A percentile compares a stretch with the other conserved stretches of the same genome.
Evolutionary conservation across 1,140 invertebrate species (phyloP).

Genomic region (Drosophila orena): DNA sequence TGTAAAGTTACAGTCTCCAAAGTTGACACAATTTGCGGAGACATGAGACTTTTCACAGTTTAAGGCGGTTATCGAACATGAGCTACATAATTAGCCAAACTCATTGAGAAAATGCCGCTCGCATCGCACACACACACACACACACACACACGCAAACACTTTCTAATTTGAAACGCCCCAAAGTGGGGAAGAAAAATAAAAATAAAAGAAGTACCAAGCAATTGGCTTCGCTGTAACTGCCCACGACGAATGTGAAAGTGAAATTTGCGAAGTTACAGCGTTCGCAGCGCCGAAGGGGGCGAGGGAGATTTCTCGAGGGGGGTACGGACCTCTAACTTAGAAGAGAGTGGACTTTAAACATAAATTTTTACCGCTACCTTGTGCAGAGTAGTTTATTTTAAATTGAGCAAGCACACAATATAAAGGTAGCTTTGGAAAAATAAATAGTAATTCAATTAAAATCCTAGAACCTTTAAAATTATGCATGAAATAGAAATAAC

Average conservation of each 20-base stretch:
- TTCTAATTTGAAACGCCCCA: slow-evolving; percentile 65
- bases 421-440: too few relatives aligned
- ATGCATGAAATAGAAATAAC: too few relatives aligned
- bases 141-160: slow-evolving; percentile 42
- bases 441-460: too few relatives aligned
- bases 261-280: slow-evolving; percentile 56
- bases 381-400: too few relatives aligned
- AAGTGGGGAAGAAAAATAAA: slow-evolving; percentile 29
- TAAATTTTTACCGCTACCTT: too few relatives aligned
- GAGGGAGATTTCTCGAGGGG: background rate
- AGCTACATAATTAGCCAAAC: slow-evolving; percentile 47
- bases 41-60: slow-evolving; percentile 25
- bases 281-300: background rate
- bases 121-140: slow-evolving; percentile 18
- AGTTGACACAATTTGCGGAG: slow-evolving; percentile 28
- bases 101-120: slow-evolving; percentile 44
- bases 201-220: slow-evolving; percentile 61
- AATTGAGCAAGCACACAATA: too few relatives aligned
- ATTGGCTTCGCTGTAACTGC: slow-evolving; percentile 65
- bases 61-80: slow-evolving; percentile 32
- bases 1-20: slow-evolving; percentile 13
- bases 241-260: slow-evolving; percentile 78
- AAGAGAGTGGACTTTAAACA: background rate
- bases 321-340: background rate
- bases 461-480: too few relatives aligned